Conservation (phyloP, 2,113 vertebrate species). For the Phyllopteryx taeniolatus region DNA sequence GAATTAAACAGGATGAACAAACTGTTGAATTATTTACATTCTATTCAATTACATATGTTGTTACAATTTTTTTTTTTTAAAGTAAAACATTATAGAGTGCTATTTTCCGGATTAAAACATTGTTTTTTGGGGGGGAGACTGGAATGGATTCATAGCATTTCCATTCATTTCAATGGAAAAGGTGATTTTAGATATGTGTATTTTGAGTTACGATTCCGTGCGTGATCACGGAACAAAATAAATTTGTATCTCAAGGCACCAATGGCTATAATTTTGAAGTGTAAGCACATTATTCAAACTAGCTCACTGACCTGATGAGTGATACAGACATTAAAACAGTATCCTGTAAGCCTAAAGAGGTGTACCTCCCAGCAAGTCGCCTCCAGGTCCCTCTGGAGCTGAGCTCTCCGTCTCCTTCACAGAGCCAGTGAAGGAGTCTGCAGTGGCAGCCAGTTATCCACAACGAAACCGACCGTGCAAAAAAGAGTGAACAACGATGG, state of each 20-base stretch:
- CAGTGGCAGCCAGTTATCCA: constrained; percentile 60
- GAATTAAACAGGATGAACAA: too few relatives aligned
- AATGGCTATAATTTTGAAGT: too few relatives aligned
- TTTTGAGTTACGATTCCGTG: too few relatives aligned
- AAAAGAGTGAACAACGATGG: constrained; percentile 44
- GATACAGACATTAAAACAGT: neutral
- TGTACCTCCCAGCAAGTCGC: constrained; percentile 92
- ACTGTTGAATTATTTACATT: too few relatives aligned
- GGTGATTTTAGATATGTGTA: neutral
- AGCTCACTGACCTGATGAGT: neutral
- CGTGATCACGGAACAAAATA: too few relatives aligned
- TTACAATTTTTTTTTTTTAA: too few relatives aligned
- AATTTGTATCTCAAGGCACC: neutral
- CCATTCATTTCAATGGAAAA: neutral
- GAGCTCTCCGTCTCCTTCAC: constrained; percentile 78
- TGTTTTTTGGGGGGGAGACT: too few relatives aligned
- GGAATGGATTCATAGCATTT: neutral
- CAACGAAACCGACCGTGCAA: constrained; percentile 72
- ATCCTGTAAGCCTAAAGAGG: constrained; percentile 8
- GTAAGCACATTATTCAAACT: too few relatives aligned
- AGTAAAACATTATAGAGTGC: too few relatives aligned
- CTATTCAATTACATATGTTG: too few relatives aligned
- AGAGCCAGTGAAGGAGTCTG: constrained; percentile 88
- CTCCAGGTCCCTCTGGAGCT: constrained; percentile 80
- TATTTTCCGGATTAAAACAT: too few relatives aligned